Evolutionary conservation across 2,113 vertebrate genomes (phyloP).

Genomic region (Aspiorhynchus laticeps): DNA sequence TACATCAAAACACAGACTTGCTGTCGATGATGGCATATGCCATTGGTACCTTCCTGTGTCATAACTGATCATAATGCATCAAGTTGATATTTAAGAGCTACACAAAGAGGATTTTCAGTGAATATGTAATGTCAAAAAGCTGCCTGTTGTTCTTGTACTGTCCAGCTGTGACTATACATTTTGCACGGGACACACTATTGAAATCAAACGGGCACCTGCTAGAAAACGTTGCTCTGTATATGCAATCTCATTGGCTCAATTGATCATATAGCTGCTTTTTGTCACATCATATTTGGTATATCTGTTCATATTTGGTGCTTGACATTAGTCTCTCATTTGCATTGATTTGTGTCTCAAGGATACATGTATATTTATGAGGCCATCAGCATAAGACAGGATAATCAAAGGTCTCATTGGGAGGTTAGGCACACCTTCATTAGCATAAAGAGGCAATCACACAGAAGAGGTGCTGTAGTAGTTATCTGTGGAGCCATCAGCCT

Average conservation of each 20-base stretch:
- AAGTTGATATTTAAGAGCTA: too few species aligned
- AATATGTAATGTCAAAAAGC: too few species aligned
- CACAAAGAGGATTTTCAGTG: too few species aligned
- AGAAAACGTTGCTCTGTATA: background rate
- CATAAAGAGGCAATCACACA: slow-evolving; percentile 59
- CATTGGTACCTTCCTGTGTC: too few species aligned
- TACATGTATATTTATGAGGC: slow-evolving; percentile 55
- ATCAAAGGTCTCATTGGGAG: slow-evolving; percentile 48
- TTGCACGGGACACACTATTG: background rate
- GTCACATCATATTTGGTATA: background rate
- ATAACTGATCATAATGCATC: too few species aligned
- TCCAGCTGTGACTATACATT: background rate
- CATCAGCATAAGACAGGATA: slow-evolving; percentile 51
- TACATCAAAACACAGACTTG: too few species aligned
- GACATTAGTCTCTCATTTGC: slow-evolving; percentile 51
- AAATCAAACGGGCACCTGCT: background rate
- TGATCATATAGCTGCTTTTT: slow-evolving; percentile 15
- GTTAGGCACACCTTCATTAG: slow-evolving; percentile 56
- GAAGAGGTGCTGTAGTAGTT: slow-evolving; percentile 49
- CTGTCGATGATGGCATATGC: too few species aligned
- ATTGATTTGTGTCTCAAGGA: slow-evolving; percentile 47
- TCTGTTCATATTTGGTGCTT: slow-evolving; percentile 41
- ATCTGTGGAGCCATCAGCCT: slow-evolving; percentile 45
- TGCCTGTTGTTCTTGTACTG: too few species aligned
- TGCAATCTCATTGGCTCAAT: slow-evolving; percentile 20